Base-by-base conservation (phyloP, 2,113 vertebrate genomes). In the Sphaerodactylus townsendi region DNA sequence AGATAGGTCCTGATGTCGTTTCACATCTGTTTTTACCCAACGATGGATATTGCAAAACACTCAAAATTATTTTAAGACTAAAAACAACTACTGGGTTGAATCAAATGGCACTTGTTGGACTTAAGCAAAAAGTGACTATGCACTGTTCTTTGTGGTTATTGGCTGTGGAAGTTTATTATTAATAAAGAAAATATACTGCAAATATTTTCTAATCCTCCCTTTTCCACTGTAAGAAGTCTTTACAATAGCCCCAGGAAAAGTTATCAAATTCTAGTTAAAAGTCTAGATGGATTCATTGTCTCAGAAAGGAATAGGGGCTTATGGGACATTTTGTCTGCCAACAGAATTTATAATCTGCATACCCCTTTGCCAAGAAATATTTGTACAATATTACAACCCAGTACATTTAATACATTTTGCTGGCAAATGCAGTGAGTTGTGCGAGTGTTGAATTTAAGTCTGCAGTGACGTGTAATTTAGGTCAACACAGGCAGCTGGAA, bases 251-350 rank as follows among this genome's bases (percentile, higher is more conserved):
- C 4, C 6, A 35, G 74, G 46, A 25, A 83, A 83, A 75, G 15
- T 39, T 72, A 65, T 41, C 23, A 83, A 66, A 76, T 76, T 76
- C 35, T 76, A 83, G 75, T 76, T 68, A 76, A 35, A 65, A 83
- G 62, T 25, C 71, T 37, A 64, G n/a, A 64, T 33, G 44, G 81
- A 65, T 33, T 68, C 72, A 68, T 19, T 10, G 33, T 53, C n/a
- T 53, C 33, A 53, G n/a, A 23, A 66, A 35, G 48, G 59, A 10
- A 37, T 68, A 19, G 33, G 5, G 1, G 15, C 28, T 59, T 59
- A 35, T 3, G 8, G 4, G 56, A 10, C n/a, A 30, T 44, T 7
- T 46, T 83, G 53, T 56, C n/a, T 76, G n/a, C 81, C 25, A 75
- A 44, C 30, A 85, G 70, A 64, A 50, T 30, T 19, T 37, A 25